A percentile compares a stretch with the other conserved stretches of the same genome.
Evolutionary conservation across 64 coral and sea anemone species (phyloP).

Genomic region (Stichodactyla helianthus): DNA sequence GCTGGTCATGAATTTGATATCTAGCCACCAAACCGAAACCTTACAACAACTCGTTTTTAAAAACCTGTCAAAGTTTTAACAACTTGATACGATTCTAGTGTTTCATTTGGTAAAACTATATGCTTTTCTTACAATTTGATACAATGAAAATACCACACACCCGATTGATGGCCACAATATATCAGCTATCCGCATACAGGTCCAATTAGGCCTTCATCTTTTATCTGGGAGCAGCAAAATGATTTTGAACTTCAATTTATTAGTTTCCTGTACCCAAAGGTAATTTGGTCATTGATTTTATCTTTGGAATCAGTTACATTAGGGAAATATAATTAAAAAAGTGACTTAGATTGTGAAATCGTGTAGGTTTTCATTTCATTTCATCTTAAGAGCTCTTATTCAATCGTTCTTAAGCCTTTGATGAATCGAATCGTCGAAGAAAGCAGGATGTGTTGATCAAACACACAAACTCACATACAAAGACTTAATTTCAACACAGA

Average conservation of each 20-base stretch:
- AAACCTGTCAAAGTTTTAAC: not conserved
- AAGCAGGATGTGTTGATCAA: not conserved
- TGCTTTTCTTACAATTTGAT: not conserved
- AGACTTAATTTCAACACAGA: not conserved
- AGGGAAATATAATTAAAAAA: conserved; percentile 7
- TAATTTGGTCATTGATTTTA: conserved; percentile 5
- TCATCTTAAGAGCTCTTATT: not conserved
- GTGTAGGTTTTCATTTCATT: not conserved
- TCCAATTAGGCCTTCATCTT: conserved; percentile 3
- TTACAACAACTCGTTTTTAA: not conserved
- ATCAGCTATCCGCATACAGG: not conserved
- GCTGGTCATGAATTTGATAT: not conserved
- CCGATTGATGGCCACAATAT: not conserved
- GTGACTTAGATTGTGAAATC: conserved; percentile 13
- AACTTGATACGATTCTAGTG: not conserved
- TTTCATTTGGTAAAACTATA: not conserved
- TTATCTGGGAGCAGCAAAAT: not conserved
- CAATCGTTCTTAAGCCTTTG: not conserved
- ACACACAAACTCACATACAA: not conserved
- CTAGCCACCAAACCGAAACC: not conserved
- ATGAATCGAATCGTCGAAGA: not conserved
- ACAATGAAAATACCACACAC: not conserved
- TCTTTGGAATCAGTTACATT: conserved; percentile 14
- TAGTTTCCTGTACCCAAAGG: not conserved
- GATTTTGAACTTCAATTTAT: not conserved